phyloP scores from a whole-genome alignment of 2,888 invertebrate genomes.

The Amaurobius ferox region DNA sequence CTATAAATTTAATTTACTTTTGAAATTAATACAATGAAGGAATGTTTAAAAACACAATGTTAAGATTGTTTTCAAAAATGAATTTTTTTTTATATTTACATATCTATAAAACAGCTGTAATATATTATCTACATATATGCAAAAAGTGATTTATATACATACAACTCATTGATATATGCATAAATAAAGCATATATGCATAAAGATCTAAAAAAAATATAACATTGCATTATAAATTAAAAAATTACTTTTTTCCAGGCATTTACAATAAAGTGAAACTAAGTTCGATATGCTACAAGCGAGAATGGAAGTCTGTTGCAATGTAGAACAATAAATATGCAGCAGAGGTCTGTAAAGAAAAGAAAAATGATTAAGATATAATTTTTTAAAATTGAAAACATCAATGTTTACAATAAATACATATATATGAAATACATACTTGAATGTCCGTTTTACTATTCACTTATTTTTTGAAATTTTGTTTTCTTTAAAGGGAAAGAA shows the following conservation, averaged over 20 bases:
- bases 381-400: too few species aligned
- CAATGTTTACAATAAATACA: too few species aligned
- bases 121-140: neutral
- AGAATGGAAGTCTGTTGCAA: slow-evolving; percentile 25
- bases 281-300: slow-evolving; percentile 10
- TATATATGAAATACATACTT: too few species aligned
- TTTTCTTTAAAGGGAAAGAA: too few species aligned
- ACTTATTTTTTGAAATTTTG: too few species aligned
- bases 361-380: neutral
- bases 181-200: neutral
- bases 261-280: neutral
- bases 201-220: neutral
- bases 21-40: neutral
- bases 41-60: neutral
- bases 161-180: neutral
- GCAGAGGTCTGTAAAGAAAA: slow-evolving; percentile 75
- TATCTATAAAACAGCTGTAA: neutral
- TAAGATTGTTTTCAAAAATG: neutral
- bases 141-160: neutral
- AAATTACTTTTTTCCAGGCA: neutral
- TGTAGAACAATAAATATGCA: slow-evolving; percentile 80
- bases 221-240: too few species aligned
- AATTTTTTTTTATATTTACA: neutral
- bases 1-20: neutral
- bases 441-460: too few species aligned